These are phyloP conservation scores for Lacanobia wlatinum DNA, from an alignment of 2,888 invertebrate genomes.

Conservation along the genomic window DNA sequence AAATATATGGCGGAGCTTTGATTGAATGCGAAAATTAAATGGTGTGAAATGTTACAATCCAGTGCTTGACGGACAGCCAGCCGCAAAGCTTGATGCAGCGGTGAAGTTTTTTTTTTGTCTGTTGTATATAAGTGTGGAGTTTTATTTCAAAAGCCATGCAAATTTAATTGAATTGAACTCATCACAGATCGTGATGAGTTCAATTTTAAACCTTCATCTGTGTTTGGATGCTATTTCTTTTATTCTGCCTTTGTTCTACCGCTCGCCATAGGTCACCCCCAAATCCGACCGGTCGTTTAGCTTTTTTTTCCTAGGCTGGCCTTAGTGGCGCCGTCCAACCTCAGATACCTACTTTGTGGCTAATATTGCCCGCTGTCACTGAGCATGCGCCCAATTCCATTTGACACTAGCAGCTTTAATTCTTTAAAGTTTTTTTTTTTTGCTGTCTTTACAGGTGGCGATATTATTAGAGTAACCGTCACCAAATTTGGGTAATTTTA, in stretches of 20 bases:
- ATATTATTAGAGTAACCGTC: background rate
- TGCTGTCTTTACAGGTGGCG: background rate
- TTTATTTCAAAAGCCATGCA: background rate
- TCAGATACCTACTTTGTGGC: too few species aligned
- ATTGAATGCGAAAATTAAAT: slow-evolving; percentile 52
- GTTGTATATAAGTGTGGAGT: background rate
- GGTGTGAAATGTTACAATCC: slow-evolving; percentile 45
- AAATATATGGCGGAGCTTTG: slow-evolving; percentile 34
- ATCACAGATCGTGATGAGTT: background rate
- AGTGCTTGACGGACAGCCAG: slow-evolving; percentile 6
- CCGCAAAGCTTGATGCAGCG: slow-evolving; percentile 8
- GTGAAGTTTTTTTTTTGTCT: background rate
- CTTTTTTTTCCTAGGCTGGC: too few species aligned
- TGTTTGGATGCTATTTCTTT: background rate
- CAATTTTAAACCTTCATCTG: background rate
- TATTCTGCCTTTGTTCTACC: too few species aligned
- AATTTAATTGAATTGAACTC: too few species aligned
- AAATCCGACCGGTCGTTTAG: too few species aligned
- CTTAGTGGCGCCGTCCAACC: too few species aligned
- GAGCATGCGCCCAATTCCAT: too few species aligned
- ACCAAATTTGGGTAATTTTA: background rate
- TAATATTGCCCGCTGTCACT: too few species aligned
- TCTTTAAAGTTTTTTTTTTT: too few species aligned
- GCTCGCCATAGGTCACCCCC: too few species aligned
- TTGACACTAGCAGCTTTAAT: too few species aligned